Evolutionary conservation across 2,113 vertebrate genomes (phyloP), one percentile per base, ranked within the genome.

Genomic region (Clarias macrocephalus): DNA sequence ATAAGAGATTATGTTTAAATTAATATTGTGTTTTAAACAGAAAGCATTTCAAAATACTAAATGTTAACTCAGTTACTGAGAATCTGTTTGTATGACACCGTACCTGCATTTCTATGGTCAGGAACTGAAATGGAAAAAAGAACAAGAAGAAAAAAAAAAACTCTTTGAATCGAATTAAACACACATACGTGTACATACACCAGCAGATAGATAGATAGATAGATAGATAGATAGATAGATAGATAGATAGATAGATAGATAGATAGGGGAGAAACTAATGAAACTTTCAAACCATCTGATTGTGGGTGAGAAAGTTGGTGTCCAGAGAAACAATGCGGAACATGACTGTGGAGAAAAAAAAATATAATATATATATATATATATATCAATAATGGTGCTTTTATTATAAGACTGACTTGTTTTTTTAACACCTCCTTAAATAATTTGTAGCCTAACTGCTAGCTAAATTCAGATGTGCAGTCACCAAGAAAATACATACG

Each of bases 311-410:
- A 79, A 95, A 94, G 66, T 37, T 82, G 54, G 85, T 1, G 60
- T 93, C 90, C 88, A 95, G 76, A 7, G 94, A 94, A 59, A 92
- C 94, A 0, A 94, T 92, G 73, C 94, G 91, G 85, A 95, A 95
- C 60, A 87, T 84, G 56, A 95, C 95, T 95, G 80, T 42, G 86
- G 83, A 85, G 48, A 77, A 42, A 54, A 11, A 84, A 68, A 48
- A 82, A n/a, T n/a, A n/a, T n/a, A n/a, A n/a, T n/a, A n/a, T n/a
- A n/a, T n/a, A n/a, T n/a, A n/a, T n/a, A n/a, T n/a, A n/a, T 1
- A 37, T 25, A 52, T 15, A 70, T 68, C 0, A 33, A 19, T 19
- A 52, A 83, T 66, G 3, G 23, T 19, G 12, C 21, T 81, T 5
- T 5, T 13, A 68, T 68, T 68, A 19, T 9, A 72, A 37, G 19